Evolutionary conservation across 2,113 vertebrate species (phyloP).

Genomic region (Nanorana parkeri): DNA sequence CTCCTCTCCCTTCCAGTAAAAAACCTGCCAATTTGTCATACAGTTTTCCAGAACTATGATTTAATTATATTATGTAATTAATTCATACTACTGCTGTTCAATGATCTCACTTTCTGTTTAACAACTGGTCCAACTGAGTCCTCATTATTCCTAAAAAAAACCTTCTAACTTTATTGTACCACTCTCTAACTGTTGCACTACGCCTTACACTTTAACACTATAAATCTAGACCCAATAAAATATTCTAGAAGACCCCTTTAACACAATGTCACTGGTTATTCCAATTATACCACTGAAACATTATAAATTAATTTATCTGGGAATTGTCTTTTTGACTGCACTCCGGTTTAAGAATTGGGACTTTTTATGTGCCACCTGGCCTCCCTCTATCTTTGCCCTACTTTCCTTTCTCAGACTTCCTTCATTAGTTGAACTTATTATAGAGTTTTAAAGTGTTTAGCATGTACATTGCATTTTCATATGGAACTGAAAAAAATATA

Average conservation of each 20-base stretch:
- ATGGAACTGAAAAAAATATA: neutral
- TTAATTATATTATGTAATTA: neutral
- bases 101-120: neutral
- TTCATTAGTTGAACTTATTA: conserved; percentile 31
- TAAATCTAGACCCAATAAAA: neutral
- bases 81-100: neutral
- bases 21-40: too few species aligned
- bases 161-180: neutral
- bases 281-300: conserved; percentile 25
- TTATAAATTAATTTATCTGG: neutral
- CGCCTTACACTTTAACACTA: conserved; percentile 5
- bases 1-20: too few species aligned
- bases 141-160: conserved; percentile 18
- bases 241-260: neutral
- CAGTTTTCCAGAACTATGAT: too few species aligned
- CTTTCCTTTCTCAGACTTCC: conserved; percentile 2
- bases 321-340: conserved; percentile 22
- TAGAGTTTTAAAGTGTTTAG: neutral
- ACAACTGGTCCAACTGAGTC: neutral
- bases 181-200: conserved; percentile 20
- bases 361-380: conserved; percentile 4
- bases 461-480: neutral
- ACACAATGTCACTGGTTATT: conserved; percentile 7
- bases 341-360: conserved; percentile 24
- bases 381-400: conserved; percentile 32